Evolutionary conservation across 2,888 invertebrate species (phyloP), one percentile per base, ranked within the genome.

Genomic region (Thymelicus lineola): DNA sequence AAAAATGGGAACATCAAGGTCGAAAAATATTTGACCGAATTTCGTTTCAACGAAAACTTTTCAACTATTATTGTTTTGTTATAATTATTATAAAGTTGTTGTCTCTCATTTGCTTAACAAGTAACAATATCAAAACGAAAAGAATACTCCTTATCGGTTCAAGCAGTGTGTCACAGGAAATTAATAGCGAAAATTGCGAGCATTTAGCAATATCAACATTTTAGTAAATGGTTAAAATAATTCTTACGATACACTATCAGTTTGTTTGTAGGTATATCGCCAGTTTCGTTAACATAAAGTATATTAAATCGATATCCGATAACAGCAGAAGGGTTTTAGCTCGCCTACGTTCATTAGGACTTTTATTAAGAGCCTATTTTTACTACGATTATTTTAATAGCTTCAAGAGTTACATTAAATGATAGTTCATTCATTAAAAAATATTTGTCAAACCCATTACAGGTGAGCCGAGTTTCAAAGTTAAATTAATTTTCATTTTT

Each of bases 241-340:
- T 70, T 70, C 72, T 53, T 59, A 48, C 77, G 84, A 87, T 86
- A 85, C 61, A 60, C 70, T 84, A 86, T 87, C 86, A 76, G 59
- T 72, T 75, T 76, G 81, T 86, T 85, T 86, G 84, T n/a, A n/a
- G n/a, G n/a, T 85, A 82, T 75, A 75, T 74, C 78, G 75, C 46
- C 17, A 62, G 45, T 69, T 63, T 71, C 74, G 71, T 72, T 73
- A 61, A 68, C 75, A 80, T 83, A 82, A 85, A 82, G 79, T 77
- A 74, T 73, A 75, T 84, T 87, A 85, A 85, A 87, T 85, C 82
- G 77, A 77, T 67, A 64, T 62, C 46, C 69, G 72, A 73, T 75
- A 72, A 55, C 5, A 28, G 12, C 35, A 46, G 17, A 46, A 10
- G 65, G 53, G 57, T 45, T 35, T 28, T 46, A 61, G 64, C 55